Evolutionary conservation across 2,797 vertebrate species (phyloP), one percentile per base, ranked within the genome.

Genomic region (Myiotriccus ornatus): DNA sequence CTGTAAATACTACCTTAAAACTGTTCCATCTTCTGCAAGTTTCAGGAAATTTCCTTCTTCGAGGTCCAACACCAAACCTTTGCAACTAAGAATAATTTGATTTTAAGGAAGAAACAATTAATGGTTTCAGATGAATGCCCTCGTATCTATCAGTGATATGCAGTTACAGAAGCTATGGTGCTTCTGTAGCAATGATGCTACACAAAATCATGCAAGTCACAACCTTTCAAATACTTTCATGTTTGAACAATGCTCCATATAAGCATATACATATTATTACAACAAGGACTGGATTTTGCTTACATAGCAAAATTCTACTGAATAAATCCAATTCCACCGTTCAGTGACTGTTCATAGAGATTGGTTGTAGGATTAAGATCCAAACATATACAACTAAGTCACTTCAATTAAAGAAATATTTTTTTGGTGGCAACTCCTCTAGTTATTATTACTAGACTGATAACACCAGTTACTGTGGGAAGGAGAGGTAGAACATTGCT

Each of bases 31-130:
- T 96, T 98, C 98, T 53, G 98, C 98, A 90, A 99, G 97, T 96
- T 99, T 99, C 95, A 99, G 96, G 56, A 99, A 98, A 96, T 99
- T 99, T 73, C 99, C 99, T n/a, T 99, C 98, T 96, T 99, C 99
- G 50, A 99, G 97, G 91, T 99, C 99, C 92, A 99, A 97, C 37
- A 99, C 98, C 49, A 99, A 97, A 39, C 99, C 99, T 97, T 99
- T 99, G 96, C 98, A 99, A 97, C 99, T 99, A 89, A 81, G 86
- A 95, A 7, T 43, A 50, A 86, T 55, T 46, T 69, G 37, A 68
- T 75, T 87, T 90, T 69, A 74, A 50, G 70, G 59, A 87, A 53
- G 22, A 96, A 93, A 91, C 25, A 52, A 80, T 65, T 65, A 89
- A 41, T 30, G 28, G 18, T 81, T 92, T 87, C 46, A 93, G 56